Conservation (phyloP, 1,140 invertebrate genomes). For the Geopemphigus sp. region DNA sequence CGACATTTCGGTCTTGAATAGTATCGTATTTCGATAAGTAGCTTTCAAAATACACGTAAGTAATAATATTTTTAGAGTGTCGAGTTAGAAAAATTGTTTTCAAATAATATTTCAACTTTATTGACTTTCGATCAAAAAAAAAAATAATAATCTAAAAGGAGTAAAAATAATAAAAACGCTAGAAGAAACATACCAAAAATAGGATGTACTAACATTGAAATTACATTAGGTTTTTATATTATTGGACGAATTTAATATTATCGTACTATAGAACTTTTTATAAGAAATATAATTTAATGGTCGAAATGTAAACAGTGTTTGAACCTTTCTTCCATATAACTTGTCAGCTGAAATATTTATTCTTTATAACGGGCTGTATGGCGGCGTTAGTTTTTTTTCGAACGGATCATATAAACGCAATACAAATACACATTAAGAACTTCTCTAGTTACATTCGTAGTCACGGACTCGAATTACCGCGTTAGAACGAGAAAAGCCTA, state of each 20-base stretch:
- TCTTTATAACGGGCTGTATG: no score
- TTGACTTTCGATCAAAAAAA: neutral
- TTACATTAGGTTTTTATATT: neutral
- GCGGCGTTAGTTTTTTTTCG: no score
- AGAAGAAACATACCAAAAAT: neutral
- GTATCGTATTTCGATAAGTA: neutral
- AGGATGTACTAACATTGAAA: neutral
- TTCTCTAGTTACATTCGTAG: no score
- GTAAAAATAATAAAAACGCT: constrained; percentile 4
- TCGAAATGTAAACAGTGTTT: no score
- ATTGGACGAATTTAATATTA: neutral
- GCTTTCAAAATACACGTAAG: neutral
- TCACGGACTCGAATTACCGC: no score
- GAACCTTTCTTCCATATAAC: no score
- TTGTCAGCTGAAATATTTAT: no score
- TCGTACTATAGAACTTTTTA: neutral
- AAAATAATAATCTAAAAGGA: neutral
- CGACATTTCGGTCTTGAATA: neutral
- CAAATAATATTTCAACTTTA: neutral
- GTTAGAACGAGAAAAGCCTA: no score
- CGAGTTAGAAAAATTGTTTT: neutral
- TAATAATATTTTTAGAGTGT: neutral
- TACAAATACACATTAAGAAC: no score
- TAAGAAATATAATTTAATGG: neutral
- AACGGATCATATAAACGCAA: no score